Percentiles rank a stretch among this genome's conserved stretches.
These are phyloP conservation scores for Saguinus imperator DNA, from an alignment of 2,113 vertebrate genomes.

Conservation along the genomic window DNA sequence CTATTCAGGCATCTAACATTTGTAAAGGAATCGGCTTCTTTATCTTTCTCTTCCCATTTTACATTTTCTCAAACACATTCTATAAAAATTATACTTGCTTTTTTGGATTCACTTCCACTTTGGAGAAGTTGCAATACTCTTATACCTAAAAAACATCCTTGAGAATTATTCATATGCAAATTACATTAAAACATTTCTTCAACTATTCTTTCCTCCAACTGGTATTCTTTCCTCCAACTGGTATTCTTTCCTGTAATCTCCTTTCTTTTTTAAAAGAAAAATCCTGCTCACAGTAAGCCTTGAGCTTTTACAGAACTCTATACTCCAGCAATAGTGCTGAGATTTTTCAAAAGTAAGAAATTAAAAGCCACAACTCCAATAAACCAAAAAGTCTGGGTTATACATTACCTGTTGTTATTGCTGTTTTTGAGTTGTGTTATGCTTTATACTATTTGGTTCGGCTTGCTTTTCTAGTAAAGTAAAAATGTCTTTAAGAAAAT, in stretches of 20 bases:
- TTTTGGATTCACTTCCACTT: constrained; percentile 35
- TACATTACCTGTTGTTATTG: not conserved
- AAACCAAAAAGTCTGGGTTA: not conserved
- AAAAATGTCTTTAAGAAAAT: not conserved
- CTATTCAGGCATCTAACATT: not conserved
- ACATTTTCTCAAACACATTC: constrained; percentile 22
- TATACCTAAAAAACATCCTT: constrained; percentile 38
- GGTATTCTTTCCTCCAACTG: not conserved
- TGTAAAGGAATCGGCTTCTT: not conserved
- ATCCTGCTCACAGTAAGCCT: not conserved
- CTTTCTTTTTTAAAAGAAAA: constrained; percentile 51
- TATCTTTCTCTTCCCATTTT: constrained; percentile 26
- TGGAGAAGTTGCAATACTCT: constrained; percentile 17
- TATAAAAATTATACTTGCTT: constrained; percentile 31
- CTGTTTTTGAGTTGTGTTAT: not conserved
- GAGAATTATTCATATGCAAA: constrained; percentile 64
- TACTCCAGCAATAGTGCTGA: not conserved
- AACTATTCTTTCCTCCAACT: constrained; percentile 50
- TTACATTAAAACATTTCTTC: constrained; percentile 29
- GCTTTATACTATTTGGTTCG: not conserved
- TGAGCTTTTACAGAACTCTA: constrained; percentile 31
- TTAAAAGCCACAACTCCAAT: not conserved
- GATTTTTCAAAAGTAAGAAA: not conserved
- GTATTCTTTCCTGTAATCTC: constrained; percentile 38
- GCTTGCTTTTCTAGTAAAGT: constrained; percentile 14